Base-by-base conservation (phyloP, 2,888 invertebrate genomes). In the Choristoneura rosaceana region DNA sequence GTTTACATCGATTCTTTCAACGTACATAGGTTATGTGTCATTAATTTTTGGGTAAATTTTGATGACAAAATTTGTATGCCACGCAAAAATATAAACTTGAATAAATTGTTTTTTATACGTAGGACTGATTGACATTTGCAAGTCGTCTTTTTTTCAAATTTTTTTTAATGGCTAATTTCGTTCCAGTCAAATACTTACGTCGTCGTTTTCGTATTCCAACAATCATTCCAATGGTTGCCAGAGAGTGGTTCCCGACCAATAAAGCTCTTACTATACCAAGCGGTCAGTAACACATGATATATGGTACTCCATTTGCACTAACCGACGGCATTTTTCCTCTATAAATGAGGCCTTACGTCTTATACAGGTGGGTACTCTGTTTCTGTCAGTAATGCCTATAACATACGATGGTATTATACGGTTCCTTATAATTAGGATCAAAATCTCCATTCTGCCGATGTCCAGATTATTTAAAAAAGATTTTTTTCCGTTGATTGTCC, bases 321-420 rank as follows among this genome's bases (percentile, higher is more conserved):
- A 73, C 73, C 69, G 69, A 60, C 62, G 64, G 73, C 73, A 73
- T 73, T 73, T 73, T 73, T 73, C 69, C 64, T 64, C 59, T 64
- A 73, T 73, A 73, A 73, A 73, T 73, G 73, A 73, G 73, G 69
- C 73, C 68, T 73, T 73, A 64, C 73, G 73, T 73, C 68, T 73
- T 73, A 69, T 73, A 69, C 73, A 73, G 73, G 73, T 73, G 73
- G 73, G 69, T 73, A 60, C 52, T 73, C 59, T 69, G 64, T 73
- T 69, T 73, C 73, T 73, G 73, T 73, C 73, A 60, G 68, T 73
- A 73, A 69, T 69, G 68, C 73, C 73, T 73, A 69, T 73, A 69
- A 73, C 69, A 43, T 73, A 73, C 43, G 73, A 60, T 73, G 41
- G 59, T 73, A 73, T 73, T 73, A 73, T 73, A 73, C 69, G 52